Conservation (phyloP, 2,113 vertebrate species). For the Phycodurus eques region DNA sequence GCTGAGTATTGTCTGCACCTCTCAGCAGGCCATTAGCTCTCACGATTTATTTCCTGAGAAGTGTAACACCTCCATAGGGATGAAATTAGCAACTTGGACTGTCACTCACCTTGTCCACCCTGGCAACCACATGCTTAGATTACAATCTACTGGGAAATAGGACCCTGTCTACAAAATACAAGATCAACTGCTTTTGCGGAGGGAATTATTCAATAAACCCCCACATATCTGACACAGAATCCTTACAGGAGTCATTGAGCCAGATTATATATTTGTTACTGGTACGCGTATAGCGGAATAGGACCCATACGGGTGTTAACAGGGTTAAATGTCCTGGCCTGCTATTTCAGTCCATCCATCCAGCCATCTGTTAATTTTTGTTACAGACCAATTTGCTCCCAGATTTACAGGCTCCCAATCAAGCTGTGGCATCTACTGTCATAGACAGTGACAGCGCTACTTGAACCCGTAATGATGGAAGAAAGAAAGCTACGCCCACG, state of each 20-base stretch:
- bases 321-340: neutral
- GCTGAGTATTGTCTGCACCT: conserved; percentile 1
- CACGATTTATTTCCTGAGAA: conserved; percentile 9
- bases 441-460: too few species aligned
- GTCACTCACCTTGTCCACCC: conserved; percentile 26
- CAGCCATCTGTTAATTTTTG: too few species aligned
- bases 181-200: conserved; percentile 24
- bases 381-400: too few species aligned
- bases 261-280: neutral
- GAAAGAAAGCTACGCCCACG: too few species aligned
- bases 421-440: too few species aligned
- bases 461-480: too few species aligned
- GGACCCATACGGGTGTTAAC: neutral
- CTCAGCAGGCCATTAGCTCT: conserved; percentile 28
- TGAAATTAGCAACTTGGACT: conserved; percentile 21
- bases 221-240: conserved; percentile 11
- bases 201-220: conserved; percentile 13
- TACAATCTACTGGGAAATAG: conserved; percentile 24
- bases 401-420: too few species aligned
- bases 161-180: conserved; percentile 6
- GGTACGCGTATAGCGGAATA: neutral
- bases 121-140: conserved; percentile 26
- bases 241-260: conserved; percentile 6
- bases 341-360: too few species aligned
- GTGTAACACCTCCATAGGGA: neutral